A percentile compares a stretch with the other conserved stretches of the same genome.
Evolutionary conservation across 64 coral and sea anemone species (phyloP).

Genomic region (Cladopsammia gracilis): DNA sequence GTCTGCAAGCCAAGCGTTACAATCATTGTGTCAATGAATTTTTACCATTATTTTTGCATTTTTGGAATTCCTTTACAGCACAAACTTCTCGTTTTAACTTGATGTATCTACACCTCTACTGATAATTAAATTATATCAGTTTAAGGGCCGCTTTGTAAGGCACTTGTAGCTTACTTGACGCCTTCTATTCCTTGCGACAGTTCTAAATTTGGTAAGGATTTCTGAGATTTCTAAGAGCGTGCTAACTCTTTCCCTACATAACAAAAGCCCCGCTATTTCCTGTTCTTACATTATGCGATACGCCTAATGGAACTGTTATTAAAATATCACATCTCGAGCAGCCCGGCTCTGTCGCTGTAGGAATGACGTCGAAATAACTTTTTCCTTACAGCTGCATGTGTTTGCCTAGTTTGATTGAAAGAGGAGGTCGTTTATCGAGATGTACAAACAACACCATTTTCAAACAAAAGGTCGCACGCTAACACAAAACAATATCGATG

Average conservation of each 20-base stretch:
- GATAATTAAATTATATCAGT: not conserved
- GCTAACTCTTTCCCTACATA: too few species aligned
- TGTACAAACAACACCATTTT: slow-evolving; percentile 18
- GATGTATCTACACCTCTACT: not conserved
- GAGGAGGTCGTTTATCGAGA: not conserved
- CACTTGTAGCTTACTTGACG: not conserved
- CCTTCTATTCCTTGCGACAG: not conserved
- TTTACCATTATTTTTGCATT: slow-evolving; percentile 17
- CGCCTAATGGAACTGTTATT: not conserved
- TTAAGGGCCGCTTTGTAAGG: not conserved
- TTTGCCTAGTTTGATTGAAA: not conserved
- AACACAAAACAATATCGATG: slow-evolving; percentile 12
- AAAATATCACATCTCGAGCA: not conserved
- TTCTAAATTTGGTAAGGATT: too few species aligned
- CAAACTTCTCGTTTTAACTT: not conserved
- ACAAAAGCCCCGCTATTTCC: too few species aligned
- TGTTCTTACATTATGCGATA: too few species aligned
- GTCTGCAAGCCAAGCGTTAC: not conserved
- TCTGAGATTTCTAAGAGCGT: not conserved
- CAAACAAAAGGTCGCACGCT: slow-evolving; percentile 35
- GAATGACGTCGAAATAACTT: not conserved
- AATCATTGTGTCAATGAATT: not conserved
- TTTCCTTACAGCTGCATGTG: slow-evolving; percentile 37
- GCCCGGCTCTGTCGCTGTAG: not conserved
- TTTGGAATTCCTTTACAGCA: slow-evolving; percentile 15